These are phyloP conservation scores for Rhagonycha lutea DNA, from an alignment of 2,888 invertebrate genomes.

Conservation along the genomic window DNA sequence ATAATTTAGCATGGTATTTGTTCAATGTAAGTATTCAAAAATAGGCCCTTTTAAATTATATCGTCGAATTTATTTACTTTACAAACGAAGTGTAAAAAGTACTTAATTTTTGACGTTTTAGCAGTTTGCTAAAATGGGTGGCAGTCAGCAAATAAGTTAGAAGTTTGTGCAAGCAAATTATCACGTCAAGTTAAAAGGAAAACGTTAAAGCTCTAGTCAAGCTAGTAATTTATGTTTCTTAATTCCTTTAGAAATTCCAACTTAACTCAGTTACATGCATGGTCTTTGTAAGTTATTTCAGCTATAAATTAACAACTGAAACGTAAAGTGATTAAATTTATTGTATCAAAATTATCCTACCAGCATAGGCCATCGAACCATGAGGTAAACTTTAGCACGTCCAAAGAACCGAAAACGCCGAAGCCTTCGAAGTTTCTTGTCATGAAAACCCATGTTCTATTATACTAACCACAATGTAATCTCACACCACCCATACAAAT, in stretches of 20 bases:
- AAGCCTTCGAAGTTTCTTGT: conserved; percentile 60
- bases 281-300: conserved; percentile 23
- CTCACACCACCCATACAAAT: neutral
- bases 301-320: conserved; percentile 23
- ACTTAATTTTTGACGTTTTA: neutral
- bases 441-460: conserved; percentile 57
- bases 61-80: conserved; percentile 3
- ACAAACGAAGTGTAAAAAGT: conserved; percentile 3
- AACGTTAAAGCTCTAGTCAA: conserved; percentile 22
- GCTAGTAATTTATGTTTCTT: conserved; percentile 34
- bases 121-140: conserved; percentile 7
- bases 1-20: neutral
- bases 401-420: conserved; percentile 64
- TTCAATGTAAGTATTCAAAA: neutral
- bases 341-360: conserved; percentile 48
- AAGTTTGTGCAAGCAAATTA: conserved; percentile 24
- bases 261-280: conserved; percentile 25
- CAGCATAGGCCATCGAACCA: conserved; percentile 65
- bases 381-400: conserved; percentile 64
- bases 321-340: conserved; percentile 23
- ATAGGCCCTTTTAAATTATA: neutral
- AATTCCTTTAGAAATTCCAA: conserved; percentile 31
- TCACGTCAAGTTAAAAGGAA: conserved; percentile 23
- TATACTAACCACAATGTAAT: neutral
- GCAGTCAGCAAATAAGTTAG: conserved; percentile 22